A percentile compares a stretch with the other conserved stretches of the same genome.
These are phyloP conservation scores for Maccullochella peelii DNA, from an alignment of 2,113 vertebrate species.

Conservation along the genomic window DNA sequence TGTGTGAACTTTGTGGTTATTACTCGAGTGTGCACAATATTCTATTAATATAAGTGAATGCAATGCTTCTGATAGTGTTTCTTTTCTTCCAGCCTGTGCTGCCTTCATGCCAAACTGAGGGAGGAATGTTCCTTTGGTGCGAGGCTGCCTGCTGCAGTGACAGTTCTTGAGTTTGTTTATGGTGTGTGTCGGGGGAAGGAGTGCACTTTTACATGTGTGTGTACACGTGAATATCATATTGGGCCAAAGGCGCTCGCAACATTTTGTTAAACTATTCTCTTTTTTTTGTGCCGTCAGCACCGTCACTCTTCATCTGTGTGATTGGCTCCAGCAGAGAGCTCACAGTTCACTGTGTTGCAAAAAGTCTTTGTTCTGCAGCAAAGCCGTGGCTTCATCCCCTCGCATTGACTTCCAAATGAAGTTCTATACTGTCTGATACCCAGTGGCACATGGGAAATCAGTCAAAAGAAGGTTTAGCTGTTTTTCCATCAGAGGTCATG, in stretches of 20 bases:
- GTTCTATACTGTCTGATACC: conserved; percentile 32
- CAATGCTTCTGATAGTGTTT: neutral
- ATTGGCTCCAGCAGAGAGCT: conserved; percentile 32
- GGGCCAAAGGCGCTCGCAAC: neutral
- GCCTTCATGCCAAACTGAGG: neutral
- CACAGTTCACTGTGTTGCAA: conserved; percentile 14
- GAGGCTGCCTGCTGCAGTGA: neutral
- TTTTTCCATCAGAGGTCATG: neutral
- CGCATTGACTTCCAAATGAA: conserved; percentile 43
- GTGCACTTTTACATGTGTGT: neutral
- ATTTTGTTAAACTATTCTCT: no score
- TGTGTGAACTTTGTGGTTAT: neutral
- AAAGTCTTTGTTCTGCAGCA: conserved; percentile 63
- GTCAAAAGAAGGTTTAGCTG: conserved; percentile 46
- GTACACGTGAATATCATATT: neutral
- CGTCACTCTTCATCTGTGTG: conserved; percentile 19
- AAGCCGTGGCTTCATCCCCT: conserved; percentile 36
- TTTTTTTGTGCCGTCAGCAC: conserved; percentile 6
- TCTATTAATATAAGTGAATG: conserved; percentile 1
- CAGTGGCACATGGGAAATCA: neutral
- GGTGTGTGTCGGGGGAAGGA: neutral
- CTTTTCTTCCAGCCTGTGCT: neutral
- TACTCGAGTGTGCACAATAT: neutral
- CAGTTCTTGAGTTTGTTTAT: neutral
- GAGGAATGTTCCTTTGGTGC: neutral